Percentiles rank a stretch among this genome's conserved stretches.
phyloP scores from a whole-genome alignment of 64 coral and sea anemone species.

The Stichodactyla helianthus region DNA sequence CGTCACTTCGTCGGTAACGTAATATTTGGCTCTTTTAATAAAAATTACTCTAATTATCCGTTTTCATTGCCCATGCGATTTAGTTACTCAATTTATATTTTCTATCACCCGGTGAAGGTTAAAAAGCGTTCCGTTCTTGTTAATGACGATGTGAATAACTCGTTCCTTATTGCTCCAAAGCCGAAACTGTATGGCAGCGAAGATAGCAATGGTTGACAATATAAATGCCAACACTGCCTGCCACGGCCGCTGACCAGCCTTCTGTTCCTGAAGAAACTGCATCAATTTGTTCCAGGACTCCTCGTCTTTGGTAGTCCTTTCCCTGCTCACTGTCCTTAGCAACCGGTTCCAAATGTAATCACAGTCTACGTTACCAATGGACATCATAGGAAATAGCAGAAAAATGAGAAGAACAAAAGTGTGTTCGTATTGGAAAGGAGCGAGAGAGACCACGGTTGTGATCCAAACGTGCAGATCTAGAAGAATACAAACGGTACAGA shows the following conservation, averaged over 20 bases:
- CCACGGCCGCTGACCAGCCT: slow-evolving; percentile 78
- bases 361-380: slow-evolving; percentile 81
- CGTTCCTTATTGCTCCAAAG: slow-evolving; percentile 43
- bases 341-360: slow-evolving; percentile 93
- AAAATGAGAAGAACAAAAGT: slow-evolving; percentile 45
- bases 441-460: slow-evolving; percentile 11
- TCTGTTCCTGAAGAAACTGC: slow-evolving; percentile 92
- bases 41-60: background rate
- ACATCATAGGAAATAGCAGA: slow-evolving; percentile 51
- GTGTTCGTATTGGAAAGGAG: slow-evolving; percentile 69
- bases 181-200: slow-evolving; percentile 86
- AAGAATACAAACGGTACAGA: slow-evolving; percentile 70
- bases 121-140: slow-evolving; percentile 40
- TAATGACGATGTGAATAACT: slow-evolving; percentile 8
- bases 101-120: background rate
- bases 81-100: background rate
- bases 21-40: too few species aligned
- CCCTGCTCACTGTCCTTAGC: slow-evolving; percentile 64
- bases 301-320: slow-evolving; percentile 52
- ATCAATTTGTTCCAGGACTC: slow-evolving; percentile 79
- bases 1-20: too few species aligned
- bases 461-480: slow-evolving; percentile 85
- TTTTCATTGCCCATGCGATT: background rate
- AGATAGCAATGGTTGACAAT: slow-evolving; percentile 73
- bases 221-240: slow-evolving; percentile 82